These are phyloP conservation scores for Virgularia gustaviana DNA, from an alignment of 92 coral and sea anemone genomes.

Conservation along the genomic window DNA sequence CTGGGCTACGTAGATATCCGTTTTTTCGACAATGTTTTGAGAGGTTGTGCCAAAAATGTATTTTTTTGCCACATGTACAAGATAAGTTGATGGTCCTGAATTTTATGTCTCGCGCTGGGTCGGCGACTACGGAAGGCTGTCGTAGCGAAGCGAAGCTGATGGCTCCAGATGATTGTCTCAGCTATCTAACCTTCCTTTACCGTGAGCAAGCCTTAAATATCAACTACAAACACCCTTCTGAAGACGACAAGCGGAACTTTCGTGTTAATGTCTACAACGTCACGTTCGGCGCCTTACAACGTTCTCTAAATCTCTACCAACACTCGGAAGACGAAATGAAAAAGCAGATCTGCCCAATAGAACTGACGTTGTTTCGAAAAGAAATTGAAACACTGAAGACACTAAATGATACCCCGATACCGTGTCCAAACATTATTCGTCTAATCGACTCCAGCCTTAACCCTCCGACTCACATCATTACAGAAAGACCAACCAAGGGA, in stretches of 20 bases:
- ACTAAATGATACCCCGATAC: background rate
- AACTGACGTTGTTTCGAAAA: background rate
- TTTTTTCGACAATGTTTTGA: background rate
- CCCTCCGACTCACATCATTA: constrained; percentile 13
- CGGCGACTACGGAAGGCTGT: background rate
- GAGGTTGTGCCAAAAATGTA: background rate
- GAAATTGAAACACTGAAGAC: constrained; percentile 21
- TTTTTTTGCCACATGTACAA: no score
- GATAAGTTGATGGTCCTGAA: no score
- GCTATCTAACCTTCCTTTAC: background rate
- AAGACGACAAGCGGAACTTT: background rate
- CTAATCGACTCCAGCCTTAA: constrained; percentile 6
- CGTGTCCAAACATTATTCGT: constrained; percentile 13
- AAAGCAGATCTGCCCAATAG: background rate
- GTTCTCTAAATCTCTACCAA: constrained; percentile 1
- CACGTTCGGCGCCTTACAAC: constrained; percentile 1
- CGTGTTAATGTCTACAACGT: background rate
- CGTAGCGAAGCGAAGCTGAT: no score
- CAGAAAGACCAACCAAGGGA: constrained; percentile 9
- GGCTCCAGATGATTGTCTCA: background rate
- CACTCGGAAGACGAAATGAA: background rate
- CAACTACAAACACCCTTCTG: no score
- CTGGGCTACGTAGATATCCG: background rate
- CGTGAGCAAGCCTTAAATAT: background rate
- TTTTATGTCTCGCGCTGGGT: no score